Conservation (phyloP, 2,113 vertebrate species). For the Melanerpes formicivorus region DNA sequence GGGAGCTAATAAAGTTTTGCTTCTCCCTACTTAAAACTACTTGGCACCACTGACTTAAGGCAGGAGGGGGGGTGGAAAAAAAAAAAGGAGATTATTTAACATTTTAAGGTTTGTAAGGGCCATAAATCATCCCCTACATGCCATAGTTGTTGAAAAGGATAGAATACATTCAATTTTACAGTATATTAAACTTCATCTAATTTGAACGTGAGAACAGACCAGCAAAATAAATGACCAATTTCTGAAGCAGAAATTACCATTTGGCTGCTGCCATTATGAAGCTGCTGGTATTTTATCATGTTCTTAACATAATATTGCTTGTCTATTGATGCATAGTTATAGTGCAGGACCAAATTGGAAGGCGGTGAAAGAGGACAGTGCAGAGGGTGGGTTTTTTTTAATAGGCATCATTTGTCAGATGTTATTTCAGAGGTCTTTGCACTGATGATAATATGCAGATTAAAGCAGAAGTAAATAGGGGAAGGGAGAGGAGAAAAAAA, state of each 20-base stretch:
- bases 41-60: conserved; percentile 75
- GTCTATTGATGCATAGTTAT: conserved; percentile 85
- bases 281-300: conserved; percentile 83
- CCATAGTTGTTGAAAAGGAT: conserved; percentile 82
- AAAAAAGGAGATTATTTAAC: conserved; percentile 80
- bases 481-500: not conserved
- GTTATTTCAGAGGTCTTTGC: conserved; percentile 79
- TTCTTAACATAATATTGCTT: conserved; percentile 87
- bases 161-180: conserved; percentile 86
- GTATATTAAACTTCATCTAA: conserved; percentile 87
- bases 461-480: conserved; percentile 75
- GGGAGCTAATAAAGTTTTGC: conserved; percentile 75
- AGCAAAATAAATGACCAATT: conserved; percentile 89
- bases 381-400: conserved; percentile 63
- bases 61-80: not conserved
- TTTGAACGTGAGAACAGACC: conserved; percentile 84
- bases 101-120: conserved; percentile 78
- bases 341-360: conserved; percentile 82
- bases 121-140: conserved; percentile 82
- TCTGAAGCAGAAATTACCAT: conserved; percentile 87
- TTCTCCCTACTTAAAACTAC: conserved; percentile 74
- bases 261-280: conserved; percentile 83
- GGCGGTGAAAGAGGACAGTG: conserved; percentile 77
- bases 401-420: conserved; percentile 83
- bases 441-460: conserved; percentile 82